These are phyloP conservation scores for Himantopus leucocephalus DNA, from an alignment of 2,113 vertebrate species.

Conservation along the genomic window DNA sequence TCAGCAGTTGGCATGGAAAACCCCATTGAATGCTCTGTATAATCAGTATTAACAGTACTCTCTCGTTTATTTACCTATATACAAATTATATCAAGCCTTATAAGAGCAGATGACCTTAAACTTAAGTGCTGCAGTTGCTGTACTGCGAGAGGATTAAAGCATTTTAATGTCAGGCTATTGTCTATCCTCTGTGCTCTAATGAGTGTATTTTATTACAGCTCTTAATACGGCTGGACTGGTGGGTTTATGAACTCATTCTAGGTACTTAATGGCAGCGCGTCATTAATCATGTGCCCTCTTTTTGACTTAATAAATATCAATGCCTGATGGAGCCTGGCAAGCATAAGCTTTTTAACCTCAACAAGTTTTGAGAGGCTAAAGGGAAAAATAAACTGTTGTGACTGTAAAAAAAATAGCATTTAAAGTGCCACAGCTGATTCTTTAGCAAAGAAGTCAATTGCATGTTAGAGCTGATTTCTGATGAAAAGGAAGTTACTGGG, in stretches of 20 bases:
- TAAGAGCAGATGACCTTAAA: slow-evolving; percentile 20
- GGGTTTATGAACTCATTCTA: background rate
- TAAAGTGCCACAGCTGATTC: background rate
- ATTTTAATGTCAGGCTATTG: slow-evolving; percentile 14
- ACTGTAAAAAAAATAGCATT: background rate
- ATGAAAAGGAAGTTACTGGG: background rate
- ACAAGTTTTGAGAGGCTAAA: background rate
- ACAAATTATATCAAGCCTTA: background rate
- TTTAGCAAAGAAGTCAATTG: background rate
- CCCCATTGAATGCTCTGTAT: background rate
- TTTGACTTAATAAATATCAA: slow-evolving; percentile 4
- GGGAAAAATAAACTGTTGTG: background rate
- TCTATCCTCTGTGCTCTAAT: slow-evolving; percentile 7
- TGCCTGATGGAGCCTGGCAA: background rate
- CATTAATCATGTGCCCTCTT: background rate
- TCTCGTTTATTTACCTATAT: background rate
- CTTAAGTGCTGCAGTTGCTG: background rate
- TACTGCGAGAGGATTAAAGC: slow-evolving; percentile 34
- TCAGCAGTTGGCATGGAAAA: background rate
- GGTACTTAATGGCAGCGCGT: background rate
- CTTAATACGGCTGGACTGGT: background rate
- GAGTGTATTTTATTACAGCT: slow-evolving; percentile 24
- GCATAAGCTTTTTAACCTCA: background rate
- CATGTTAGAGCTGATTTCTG: background rate
- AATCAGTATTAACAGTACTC: background rate